phyloP scores from a whole-genome alignment of 2,797 vertebrate species.

The Notolepis coatsorum region DNA sequence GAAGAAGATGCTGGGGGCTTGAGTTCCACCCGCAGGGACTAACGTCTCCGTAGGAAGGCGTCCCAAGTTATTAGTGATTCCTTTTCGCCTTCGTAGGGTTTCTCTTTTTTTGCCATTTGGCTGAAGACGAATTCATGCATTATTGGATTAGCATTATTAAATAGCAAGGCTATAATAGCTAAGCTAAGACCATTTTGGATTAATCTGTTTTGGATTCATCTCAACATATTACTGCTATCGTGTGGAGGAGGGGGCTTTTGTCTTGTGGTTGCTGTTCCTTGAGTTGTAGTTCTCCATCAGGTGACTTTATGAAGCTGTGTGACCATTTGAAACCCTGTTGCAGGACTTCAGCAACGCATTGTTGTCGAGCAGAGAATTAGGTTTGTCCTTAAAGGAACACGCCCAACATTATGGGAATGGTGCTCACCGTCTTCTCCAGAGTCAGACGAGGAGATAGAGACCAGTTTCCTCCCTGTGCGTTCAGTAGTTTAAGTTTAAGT shows the following conservation, averaged over 20 bases:
- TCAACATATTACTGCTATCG: background rate
- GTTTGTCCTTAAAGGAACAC: too few relatives aligned
- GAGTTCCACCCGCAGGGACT: constrained; percentile 12
- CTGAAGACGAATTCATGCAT: background rate
- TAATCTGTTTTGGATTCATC: background rate
- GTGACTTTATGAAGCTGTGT: background rate
- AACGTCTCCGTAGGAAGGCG: background rate
- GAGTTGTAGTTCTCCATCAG: background rate
- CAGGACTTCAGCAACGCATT: too few relatives aligned
- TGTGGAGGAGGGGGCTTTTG: constrained; percentile 8
- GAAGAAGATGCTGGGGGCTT: constrained; percentile 93
- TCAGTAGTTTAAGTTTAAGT: too few relatives aligned
- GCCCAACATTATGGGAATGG: too few relatives aligned
- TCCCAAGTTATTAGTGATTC: background rate
- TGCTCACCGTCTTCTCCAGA: too few relatives aligned
- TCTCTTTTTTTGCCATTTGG: constrained; percentile 1
- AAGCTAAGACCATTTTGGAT: background rate
- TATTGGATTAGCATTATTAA: background rate
- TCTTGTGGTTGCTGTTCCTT: constrained; percentile 17
- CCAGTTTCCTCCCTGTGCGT: too few relatives aligned
- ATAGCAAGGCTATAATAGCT: background rate
- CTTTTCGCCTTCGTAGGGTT: too few relatives aligned
- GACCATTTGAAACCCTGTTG: background rate
- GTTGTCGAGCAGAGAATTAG: too few relatives aligned
- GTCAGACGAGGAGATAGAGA: too few relatives aligned